Evolutionary conservation across 2,888 invertebrate genomes (phyloP).

Genomic region (Prenolepis imparis): DNA sequence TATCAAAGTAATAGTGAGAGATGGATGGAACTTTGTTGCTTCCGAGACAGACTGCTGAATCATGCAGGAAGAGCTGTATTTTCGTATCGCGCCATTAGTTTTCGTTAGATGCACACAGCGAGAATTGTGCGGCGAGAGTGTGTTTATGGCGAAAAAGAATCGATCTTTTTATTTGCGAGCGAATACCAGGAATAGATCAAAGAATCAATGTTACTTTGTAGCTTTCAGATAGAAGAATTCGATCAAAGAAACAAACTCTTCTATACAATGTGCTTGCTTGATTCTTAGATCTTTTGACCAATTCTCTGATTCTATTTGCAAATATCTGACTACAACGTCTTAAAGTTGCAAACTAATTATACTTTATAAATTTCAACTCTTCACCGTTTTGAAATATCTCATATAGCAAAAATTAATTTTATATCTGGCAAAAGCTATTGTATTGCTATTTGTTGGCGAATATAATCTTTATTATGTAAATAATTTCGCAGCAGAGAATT

Average conservation of each 20-base stretch:
- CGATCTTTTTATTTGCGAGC: not conserved
- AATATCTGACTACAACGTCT: not conserved
- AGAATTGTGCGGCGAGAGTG: not conserved
- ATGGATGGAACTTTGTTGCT: constrained; percentile 5
- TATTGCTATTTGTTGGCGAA: not conserved
- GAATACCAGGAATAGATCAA: constrained; percentile 11
- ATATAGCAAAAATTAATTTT: not conserved
- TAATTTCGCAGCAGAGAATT: not conserved
- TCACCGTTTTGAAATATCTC: not conserved
- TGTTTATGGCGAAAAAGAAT: constrained; percentile 17
- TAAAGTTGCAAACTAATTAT: not conserved
- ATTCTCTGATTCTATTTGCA: not conserved
- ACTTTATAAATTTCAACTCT: not conserved
- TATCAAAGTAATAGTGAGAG: constrained; percentile 3
- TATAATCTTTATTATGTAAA: not conserved
- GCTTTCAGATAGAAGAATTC: constrained; percentile 1
- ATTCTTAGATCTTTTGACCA: not conserved
- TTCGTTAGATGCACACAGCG: not conserved
- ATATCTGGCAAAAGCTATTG: not conserved
- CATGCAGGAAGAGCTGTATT: constrained; percentile 12
- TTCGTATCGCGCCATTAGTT: constrained; percentile 6
- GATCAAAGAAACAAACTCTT: not conserved
- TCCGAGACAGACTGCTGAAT: not conserved
- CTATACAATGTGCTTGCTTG: not conserved
- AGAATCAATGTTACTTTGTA: constrained; percentile 1